These are phyloP conservation scores for Ptychochromis oligacanthus DNA, from an alignment of 2,113 vertebrate genomes.

Conservation along the genomic window DNA sequence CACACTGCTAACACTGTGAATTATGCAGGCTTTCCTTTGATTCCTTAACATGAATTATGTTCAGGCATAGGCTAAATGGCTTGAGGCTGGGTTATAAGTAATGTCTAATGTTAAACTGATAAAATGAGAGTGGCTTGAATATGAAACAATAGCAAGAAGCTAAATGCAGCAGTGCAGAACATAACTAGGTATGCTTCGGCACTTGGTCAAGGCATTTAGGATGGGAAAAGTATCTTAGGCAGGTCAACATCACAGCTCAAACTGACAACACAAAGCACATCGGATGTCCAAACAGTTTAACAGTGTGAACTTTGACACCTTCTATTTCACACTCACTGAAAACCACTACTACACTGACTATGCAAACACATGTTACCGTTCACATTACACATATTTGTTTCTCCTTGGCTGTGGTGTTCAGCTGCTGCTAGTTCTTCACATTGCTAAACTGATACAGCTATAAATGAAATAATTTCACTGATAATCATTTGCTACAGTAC, in stretches of 20 bases:
- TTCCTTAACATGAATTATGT: background rate
- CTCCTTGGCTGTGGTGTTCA: conserved; percentile 46
- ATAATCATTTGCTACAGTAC: conserved; percentile 21
- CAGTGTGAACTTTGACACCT: conserved; percentile 5
- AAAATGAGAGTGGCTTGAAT: background rate
- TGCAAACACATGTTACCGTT: conserved; percentile 46
- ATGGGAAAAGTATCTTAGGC: conserved; percentile 12
- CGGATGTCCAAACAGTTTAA: conserved; percentile 21
- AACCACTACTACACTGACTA: conserved; percentile 42
- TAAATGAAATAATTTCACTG: background rate
- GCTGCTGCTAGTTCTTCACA: conserved; percentile 21
- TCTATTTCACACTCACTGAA: conserved; percentile 44
- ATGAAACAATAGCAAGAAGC: background rate
- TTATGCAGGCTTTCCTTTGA: background rate
- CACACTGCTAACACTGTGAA: background rate
- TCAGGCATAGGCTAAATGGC: background rate
- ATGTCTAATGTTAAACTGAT: background rate
- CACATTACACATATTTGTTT: conserved; percentile 31
- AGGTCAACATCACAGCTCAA: conserved; percentile 47
- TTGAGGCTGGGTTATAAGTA: background rate
- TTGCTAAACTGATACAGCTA: conserved; percentile 5
- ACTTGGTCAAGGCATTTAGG: conserved; percentile 61
- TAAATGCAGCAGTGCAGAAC: conserved; percentile 22
- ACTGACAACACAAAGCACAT: conserved; percentile 39
- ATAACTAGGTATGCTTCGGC: conserved; percentile 30